Evolutionary conservation across 1,140 invertebrate species (phyloP), one percentile per base, ranked within the genome.

Genomic region (Polyergus mexicanus): DNA sequence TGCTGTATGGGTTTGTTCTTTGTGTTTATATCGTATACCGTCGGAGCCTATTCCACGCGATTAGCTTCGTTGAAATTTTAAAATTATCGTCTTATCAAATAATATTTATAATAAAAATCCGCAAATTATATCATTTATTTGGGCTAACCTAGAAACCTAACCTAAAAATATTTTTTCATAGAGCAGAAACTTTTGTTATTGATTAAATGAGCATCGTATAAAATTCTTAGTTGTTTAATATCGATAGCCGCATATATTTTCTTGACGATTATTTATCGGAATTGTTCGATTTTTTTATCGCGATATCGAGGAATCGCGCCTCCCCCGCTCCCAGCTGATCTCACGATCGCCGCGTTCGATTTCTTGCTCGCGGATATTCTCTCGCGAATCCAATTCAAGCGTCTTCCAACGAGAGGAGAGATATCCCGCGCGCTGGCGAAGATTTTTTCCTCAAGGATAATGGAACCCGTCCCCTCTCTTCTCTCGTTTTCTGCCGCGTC

Each of bases 401-500:
- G 38, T 88, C 75, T 88, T 66, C 86, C 75, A 72, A 80, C 65
- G 86, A 81, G 66, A 72, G 66, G n/a, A 81, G 78, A 54, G 54
- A 44, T 78, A 86, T 58, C 71, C 68, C 76, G 66, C 58, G 47
- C 71, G 54, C 58, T 32, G 78, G 56, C 51, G 32, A 86, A 54
- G 56, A 77, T 85, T 84, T 83, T 89, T 85, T 71, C 3, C 3
- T 51, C 72, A 54, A 60, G 80, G 90, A 92, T 92, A 92, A 92
- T 92, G 87, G 88, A 92, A 91, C 86, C 87, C 88, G 92, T 92
- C 92, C 86, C 84, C 88, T 83, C 85, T 84, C 76, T 83, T 90
- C 88, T 83, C 85, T 84, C 76, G 86, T 90, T 92, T 92, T 90
- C 88, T 91, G 92, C 92, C 69, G 69, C 91, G 91, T 92, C 92